These are phyloP conservation scores for Coranthus polyacanthus DNA, from an alignment of 2,797 vertebrate genomes.

Conservation along the genomic window DNA sequence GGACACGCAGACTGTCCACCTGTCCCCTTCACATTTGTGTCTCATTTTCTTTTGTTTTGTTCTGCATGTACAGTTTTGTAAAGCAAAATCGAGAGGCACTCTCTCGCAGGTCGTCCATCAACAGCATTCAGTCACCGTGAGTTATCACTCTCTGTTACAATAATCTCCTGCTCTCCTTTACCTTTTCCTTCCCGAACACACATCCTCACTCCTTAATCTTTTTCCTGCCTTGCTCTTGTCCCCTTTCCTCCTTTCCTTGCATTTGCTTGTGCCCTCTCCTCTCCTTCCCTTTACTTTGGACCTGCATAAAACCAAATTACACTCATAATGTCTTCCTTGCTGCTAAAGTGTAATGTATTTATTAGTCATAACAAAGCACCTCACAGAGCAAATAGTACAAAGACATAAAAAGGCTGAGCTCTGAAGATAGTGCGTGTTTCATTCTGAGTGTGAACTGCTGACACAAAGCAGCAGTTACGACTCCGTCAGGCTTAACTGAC, in stretches of 20 bases:
- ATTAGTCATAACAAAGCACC: constrained; percentile 11
- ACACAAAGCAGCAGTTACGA: not conserved
- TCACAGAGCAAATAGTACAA: constrained; percentile 15
- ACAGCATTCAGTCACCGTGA: constrained; percentile 99
- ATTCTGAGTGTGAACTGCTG: no score
- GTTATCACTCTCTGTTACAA: constrained; percentile 92
- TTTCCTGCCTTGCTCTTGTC: constrained; percentile 12
- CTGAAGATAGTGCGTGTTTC: not conserved
- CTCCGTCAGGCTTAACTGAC: constrained; percentile 25
- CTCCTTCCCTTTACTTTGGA: not conserved
- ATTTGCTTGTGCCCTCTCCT: not conserved
- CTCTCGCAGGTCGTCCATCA: constrained; percentile 99
- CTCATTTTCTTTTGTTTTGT: constrained; percentile 85
- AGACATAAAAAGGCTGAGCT: constrained; percentile 2
- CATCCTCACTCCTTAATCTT: not conserved
- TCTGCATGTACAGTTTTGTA: constrained; percentile 99
- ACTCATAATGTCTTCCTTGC: constrained; percentile 11
- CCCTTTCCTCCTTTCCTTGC: not conserved
- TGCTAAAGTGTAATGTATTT: no score
- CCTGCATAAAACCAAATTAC: constrained; percentile 22
- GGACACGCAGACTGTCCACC: constrained; percentile 55
- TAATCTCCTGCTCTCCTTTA: constrained; percentile 68
- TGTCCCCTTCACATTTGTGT: constrained; percentile 74
- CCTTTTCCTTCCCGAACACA: constrained; percentile 15
- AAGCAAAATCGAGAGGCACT: constrained; percentile 98